Evolutionary conservation across 1,140 invertebrate genomes (phyloP).

Genomic region (Centruroides sculpturatus): DNA sequence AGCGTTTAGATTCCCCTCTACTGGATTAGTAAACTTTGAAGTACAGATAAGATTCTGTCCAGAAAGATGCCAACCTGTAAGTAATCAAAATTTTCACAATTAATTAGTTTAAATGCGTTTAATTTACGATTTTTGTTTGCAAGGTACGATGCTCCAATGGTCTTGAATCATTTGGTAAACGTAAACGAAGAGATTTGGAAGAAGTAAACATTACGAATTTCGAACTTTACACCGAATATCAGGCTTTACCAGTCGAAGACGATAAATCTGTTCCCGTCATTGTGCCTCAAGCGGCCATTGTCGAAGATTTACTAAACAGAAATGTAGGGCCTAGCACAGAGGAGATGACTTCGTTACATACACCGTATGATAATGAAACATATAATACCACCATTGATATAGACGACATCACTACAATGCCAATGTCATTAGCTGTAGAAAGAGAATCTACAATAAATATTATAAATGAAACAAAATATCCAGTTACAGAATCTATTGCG

Average conservation of each 20-base stretch:
- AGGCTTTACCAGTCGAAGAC: background rate
- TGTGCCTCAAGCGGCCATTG: background rate
- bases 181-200: constrained; percentile 16
- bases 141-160: constrained; percentile 14
- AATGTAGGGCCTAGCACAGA: background rate
- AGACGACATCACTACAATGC: too few species aligned
- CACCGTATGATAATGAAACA: background rate
- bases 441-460: too few species aligned
- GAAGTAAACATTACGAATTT: constrained; percentile 5
- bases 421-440: too few species aligned
- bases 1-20: constrained; percentile 38
- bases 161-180: constrained; percentile 27
- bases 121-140: background rate
- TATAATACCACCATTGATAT: too few species aligned
- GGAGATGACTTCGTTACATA: background rate
- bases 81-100: background rate
- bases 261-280: background rate
- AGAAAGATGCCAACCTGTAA: constrained; percentile 34
- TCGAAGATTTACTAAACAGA: background rate
- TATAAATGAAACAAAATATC: too few species aligned
- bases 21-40: constrained; percentile 37
- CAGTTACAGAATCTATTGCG: too few species aligned
- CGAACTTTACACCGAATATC: constrained; percentile 1
- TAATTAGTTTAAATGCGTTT: background rate
- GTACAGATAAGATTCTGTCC: constrained; percentile 40